Evolutionary conservation across 2,888 invertebrate genomes (phyloP).

Genomic region (Eupithecia inturbata): DNA sequence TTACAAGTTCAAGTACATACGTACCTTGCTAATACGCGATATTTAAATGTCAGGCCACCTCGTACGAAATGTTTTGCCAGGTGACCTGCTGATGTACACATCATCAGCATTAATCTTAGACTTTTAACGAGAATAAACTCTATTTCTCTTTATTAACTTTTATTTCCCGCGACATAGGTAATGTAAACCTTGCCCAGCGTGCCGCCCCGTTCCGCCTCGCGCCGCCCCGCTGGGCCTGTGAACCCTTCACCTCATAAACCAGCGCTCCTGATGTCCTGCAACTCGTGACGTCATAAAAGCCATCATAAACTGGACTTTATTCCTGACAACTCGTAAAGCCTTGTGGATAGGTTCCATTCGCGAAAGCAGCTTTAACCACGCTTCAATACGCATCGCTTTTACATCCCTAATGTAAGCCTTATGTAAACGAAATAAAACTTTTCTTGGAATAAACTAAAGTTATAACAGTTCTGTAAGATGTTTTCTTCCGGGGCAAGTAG

Average conservation of each 20-base stretch:
- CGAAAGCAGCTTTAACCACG: neutral
- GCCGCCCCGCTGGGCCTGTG: neutral
- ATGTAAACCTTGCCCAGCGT: constrained; percentile 4
- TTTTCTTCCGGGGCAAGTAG: neutral
- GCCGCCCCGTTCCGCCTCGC: constrained; percentile 16
- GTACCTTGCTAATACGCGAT: neutral
- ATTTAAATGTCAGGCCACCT: neutral
- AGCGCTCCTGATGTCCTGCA: constrained; percentile 8
- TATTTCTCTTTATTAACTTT: neutral
- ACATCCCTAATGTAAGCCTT: neutral
- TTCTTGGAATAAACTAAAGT: neutral
- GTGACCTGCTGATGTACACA: neutral
- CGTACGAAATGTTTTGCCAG: neutral
- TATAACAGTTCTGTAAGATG: neutral
- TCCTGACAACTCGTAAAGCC: constrained; percentile 30
- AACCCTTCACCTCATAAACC: constrained; percentile 20
- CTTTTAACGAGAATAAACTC: neutral
- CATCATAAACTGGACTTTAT: constrained; percentile 24
- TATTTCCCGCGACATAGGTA: constrained; percentile 12
- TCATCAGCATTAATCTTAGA: neutral
- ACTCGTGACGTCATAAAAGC: constrained; percentile 22
- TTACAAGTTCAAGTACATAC: neutral
- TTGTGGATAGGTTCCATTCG: constrained; percentile 7
- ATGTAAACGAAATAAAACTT: neutral
- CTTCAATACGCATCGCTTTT: neutral